Percentiles rank a stretch among this genome's conserved stretches.
phyloP scores from a whole-genome alignment of 2,888 invertebrate species.

The Synergus gifuensis region DNA sequence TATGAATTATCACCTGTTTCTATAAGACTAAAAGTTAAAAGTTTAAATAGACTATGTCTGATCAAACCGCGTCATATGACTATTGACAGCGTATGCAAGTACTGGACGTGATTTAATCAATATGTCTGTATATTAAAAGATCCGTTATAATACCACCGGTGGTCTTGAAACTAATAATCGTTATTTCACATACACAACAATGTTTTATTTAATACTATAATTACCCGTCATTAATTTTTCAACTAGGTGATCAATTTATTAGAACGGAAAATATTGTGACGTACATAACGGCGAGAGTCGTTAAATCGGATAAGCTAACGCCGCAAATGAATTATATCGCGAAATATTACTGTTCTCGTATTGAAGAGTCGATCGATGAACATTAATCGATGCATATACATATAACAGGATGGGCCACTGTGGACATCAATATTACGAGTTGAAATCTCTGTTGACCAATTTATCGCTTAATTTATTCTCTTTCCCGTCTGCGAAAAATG shows the following conservation, averaged over 20 bases:
- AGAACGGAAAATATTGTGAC: constrained; percentile 47
- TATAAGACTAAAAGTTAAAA: neutral
- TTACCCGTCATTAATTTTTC: constrained; percentile 53
- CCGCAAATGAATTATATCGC: constrained; percentile 49
- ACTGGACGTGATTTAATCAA: neutral
- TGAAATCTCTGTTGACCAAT: constrained; percentile 32
- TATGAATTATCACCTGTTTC: too few relatives aligned
- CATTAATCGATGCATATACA: constrained; percentile 38
- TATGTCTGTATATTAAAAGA: neutral
- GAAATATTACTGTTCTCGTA: constrained; percentile 50
- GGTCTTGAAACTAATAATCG: neutral
- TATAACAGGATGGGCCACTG: neutral
- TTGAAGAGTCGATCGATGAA: constrained; percentile 33
- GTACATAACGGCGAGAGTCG: constrained; percentile 34
- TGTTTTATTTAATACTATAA: constrained; percentile 6
- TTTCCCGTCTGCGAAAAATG: neutral
- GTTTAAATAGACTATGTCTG: neutral
- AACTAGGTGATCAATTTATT: constrained; percentile 49
- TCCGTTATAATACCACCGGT: neutral
- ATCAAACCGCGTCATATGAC: neutral
- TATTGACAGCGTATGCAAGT: neutral
- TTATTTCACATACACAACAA: neutral
- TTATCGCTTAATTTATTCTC: constrained; percentile 5
- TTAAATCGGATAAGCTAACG: constrained; percentile 47
- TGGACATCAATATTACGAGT: constrained; percentile 20